Conservation (phyloP, 2,797 vertebrate species). For the Acanthurus lineatus region DNA sequence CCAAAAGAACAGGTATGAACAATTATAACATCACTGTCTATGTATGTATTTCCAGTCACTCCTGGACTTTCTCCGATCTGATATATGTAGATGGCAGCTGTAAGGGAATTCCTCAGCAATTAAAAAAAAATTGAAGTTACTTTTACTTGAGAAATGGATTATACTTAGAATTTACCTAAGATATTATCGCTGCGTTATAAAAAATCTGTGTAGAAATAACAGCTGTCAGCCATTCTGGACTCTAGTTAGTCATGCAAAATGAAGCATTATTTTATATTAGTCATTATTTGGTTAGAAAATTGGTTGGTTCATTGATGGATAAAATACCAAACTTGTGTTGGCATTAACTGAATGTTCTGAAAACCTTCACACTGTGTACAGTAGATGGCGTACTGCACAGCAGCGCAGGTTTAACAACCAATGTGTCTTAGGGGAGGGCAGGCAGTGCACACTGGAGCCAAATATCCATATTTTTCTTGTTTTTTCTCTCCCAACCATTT, state of each 20-base stretch:
- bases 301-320: conserved; percentile 28
- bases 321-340: conserved; percentile 51
- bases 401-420: conserved; percentile 65
- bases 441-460: conserved; percentile 64
- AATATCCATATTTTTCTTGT: conserved; percentile 15
- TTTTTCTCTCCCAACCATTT: conserved; percentile 9
- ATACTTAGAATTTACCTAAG: conserved; percentile 26
- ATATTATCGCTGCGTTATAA: conserved; percentile 14
- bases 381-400: conserved; percentile 48
- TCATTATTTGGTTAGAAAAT: conserved; percentile 28
- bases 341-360: conserved; percentile 76
- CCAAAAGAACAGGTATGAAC: conserved; percentile 25
- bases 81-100: conserved; percentile 28
- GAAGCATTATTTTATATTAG: conserved; percentile 39
- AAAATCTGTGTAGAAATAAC: conserved; percentile 24
- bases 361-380: conserved; percentile 68
- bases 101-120: conserved; percentile 18
- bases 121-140: conserved; percentile 19
- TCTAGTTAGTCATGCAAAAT: conserved; percentile 28
- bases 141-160: conserved; percentile 16
- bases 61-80: not conserved
- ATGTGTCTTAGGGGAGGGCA: conserved; percentile 75
- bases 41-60: conserved; percentile 24
- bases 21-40: conserved; percentile 33
- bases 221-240: conserved; percentile 18